These are phyloP conservation scores for Pristionchus mayeri DNA, from an alignment of 2,888 invertebrate genomes.

Conservation along the genomic window DNA sequence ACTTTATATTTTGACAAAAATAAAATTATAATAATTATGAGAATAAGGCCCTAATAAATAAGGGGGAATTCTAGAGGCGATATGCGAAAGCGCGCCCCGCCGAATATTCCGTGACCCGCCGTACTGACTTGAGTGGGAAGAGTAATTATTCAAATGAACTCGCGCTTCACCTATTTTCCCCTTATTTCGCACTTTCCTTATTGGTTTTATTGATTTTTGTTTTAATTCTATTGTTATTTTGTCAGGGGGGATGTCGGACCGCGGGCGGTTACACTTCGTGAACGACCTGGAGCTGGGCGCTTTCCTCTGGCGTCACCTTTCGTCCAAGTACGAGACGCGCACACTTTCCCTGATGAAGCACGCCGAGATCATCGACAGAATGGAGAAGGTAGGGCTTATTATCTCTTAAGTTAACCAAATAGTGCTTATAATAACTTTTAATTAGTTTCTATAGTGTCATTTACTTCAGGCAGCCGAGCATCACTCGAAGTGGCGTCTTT, in stretches of 20 bases:
- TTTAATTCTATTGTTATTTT: background rate
- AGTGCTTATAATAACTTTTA: too few relatives aligned
- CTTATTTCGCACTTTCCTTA: background rate
- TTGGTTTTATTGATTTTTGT: background rate
- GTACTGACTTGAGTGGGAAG: background rate
- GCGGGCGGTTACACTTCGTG: background rate
- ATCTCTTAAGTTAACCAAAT: too few relatives aligned
- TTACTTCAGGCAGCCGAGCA: conserved; percentile 23
- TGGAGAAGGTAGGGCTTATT: conserved; percentile 44
- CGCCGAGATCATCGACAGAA: conserved; percentile 21
- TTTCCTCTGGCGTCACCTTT: conserved; percentile 46
- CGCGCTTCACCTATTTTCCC: background rate
- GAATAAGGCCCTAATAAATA: too few relatives aligned
- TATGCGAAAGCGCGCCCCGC: background rate
- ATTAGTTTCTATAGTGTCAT: background rate
- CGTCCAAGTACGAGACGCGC: conserved; percentile 26
- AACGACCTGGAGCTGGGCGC: conserved; percentile 21
- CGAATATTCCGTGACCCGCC: background rate
- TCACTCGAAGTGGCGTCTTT: conserved; percentile 32
- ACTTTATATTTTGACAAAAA: too few relatives aligned
- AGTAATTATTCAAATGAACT: background rate
- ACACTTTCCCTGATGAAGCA: conserved; percentile 44
- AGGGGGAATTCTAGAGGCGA: too few relatives aligned
- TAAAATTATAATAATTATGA: too few relatives aligned
- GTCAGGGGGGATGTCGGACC: background rate